Evolutionary conservation across 2,797 vertebrate species (phyloP).

Genomic region (Sarcoramphus papa): DNA sequence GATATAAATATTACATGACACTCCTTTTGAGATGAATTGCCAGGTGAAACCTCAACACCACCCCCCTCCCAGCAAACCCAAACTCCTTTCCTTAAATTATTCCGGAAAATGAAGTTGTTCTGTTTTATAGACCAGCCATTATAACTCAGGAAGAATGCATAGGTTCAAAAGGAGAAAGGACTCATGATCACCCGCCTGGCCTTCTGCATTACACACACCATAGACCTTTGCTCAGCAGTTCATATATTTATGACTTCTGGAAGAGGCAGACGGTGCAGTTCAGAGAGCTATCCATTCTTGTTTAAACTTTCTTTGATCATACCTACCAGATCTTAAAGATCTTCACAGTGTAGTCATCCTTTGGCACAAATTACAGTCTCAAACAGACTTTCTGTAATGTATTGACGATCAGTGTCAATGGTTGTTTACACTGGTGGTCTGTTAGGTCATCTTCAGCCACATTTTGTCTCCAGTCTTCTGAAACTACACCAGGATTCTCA

Average conservation of each 20-base stretch:
- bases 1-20: background rate
- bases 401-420: accelerated
- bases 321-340: background rate
- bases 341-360: background rate
- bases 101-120: background rate
- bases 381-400: background rate
- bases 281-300: background rate
- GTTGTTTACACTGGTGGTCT: background rate
- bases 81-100: background rate
- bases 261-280: background rate
- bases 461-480: background rate
- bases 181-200: background rate
- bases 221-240: background rate
- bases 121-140: background rate
- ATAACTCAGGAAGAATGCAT: background rate
- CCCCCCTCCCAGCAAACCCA: accelerated
- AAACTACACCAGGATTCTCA: background rate
- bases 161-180: background rate
- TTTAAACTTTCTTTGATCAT: background rate
- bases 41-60: background rate
- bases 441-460: background rate
- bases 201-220: background rate
- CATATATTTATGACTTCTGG: background rate
- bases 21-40: background rate
- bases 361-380: background rate